phyloP scores from a whole-genome alignment of 2,113 vertebrate species.

The Lynx canadensis region DNA sequence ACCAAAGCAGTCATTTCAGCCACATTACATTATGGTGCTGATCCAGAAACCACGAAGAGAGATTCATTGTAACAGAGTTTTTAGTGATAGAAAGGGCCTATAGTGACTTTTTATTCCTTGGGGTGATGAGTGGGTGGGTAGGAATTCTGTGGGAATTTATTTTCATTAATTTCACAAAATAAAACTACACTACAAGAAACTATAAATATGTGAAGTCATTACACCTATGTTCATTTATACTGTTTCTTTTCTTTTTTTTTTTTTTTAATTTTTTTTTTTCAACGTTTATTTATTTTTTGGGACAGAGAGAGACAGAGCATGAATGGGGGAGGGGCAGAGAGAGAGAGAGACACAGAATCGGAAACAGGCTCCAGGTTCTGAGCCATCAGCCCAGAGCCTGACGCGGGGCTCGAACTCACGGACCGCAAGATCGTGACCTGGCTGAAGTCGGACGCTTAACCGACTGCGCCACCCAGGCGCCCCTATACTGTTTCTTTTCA shows the following conservation, averaged over 20 bases:
- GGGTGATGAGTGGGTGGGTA: neutral
- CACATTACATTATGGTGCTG: neutral
- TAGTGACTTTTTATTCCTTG: slow-evolving; percentile 1
- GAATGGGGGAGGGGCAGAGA: too few relatives aligned
- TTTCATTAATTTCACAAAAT: slow-evolving; percentile 39
- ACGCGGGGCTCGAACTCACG: too few relatives aligned
- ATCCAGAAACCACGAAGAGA: neutral
- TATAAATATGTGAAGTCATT: neutral
- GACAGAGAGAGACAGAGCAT: too few relatives aligned
- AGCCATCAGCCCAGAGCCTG: too few relatives aligned
- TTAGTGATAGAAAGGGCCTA: neutral
- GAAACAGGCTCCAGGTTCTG: too few relatives aligned
- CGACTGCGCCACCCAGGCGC: too few relatives aligned
- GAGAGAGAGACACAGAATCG: too few relatives aligned
- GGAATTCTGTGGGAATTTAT: neutral
- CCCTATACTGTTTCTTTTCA: slow-evolving; percentile 18
- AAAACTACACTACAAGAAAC: neutral
- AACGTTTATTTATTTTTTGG: too few relatives aligned
- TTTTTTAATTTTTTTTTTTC: too few relatives aligned
- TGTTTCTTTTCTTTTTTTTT: slow-evolving; percentile 33
- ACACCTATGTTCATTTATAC: slow-evolving; percentile 9
- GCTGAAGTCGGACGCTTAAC: too few relatives aligned
- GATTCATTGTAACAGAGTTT: slow-evolving; percentile 36
- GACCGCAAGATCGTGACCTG: too few relatives aligned
- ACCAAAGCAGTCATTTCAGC: slow-evolving; percentile 39